Percentiles rank a stretch among this genome's conserved stretches.
These are phyloP conservation scores for Sinosuthora webbiana DNA, from an alignment of 2,113 vertebrate species.

Conservation along the genomic window DNA sequence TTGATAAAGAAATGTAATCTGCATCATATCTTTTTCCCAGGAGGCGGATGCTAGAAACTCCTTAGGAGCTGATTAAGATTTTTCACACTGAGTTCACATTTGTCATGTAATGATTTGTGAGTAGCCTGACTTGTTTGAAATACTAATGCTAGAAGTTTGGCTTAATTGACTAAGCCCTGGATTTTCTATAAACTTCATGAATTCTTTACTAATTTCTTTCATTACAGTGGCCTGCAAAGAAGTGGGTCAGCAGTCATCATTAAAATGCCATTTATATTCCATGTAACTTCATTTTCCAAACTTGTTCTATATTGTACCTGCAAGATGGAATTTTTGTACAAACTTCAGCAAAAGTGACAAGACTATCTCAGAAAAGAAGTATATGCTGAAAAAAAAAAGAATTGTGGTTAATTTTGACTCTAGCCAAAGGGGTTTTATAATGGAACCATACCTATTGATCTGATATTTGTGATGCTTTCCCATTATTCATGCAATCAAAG, in stretches of 20 bases:
- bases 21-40: not conserved
- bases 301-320: not conserved
- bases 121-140: slow-evolving; percentile 11
- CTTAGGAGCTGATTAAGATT: slow-evolving; percentile 29
- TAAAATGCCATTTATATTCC: not conserved
- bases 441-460: not conserved
- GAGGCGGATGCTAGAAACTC: not conserved
- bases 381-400: not conserved
- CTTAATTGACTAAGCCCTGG: not conserved
- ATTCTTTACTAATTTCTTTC: slow-evolving; percentile 3
- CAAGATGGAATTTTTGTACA: not conserved
- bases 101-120: slow-evolving; percentile 12
- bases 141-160: slow-evolving; percentile 15
- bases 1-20: not conserved
- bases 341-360: not conserved
- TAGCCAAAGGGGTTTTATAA: not conserved
- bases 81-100: slow-evolving; percentile 29
- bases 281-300: not conserved
- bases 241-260: not conserved
- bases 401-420: not conserved
- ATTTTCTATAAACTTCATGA: not conserved
- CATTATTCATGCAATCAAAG: not conserved
- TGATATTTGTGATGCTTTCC: not conserved
- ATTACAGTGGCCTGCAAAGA: not conserved
- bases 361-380: not conserved